phyloP scores from a whole-genome alignment of 2,113 vertebrate genomes.

The Corvus moneduloides region DNA sequence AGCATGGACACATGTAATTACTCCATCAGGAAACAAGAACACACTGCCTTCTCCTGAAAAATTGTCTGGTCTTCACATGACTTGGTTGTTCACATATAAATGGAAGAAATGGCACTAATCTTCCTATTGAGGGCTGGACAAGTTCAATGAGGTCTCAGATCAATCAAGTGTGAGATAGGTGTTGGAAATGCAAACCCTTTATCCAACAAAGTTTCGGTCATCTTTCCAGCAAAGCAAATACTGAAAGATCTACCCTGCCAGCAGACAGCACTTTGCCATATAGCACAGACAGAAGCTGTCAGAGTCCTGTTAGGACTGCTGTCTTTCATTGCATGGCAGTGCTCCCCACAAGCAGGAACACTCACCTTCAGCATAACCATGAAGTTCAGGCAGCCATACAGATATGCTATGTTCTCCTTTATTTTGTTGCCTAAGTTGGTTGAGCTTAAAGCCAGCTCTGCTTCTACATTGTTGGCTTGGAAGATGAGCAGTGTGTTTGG shows the following conservation, averaged over 20 bases:
- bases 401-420: accelerated
- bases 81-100: background rate
- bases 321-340: background rate
- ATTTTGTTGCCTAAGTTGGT: background rate
- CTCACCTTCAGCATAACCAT: accelerated
- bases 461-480: background rate
- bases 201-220: background rate
- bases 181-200: background rate
- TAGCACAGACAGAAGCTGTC: background rate
- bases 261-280: background rate
- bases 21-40: background rate
- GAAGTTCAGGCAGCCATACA: background rate
- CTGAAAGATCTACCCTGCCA: background rate
- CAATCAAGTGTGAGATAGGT: too few relatives aligned
- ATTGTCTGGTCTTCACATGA: background rate
- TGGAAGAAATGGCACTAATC: background rate
- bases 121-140: background rate
- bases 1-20: background rate
- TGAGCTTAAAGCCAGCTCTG: background rate
- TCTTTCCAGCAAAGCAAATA: background rate
- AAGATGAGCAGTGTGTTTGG: background rate
- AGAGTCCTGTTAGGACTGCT: background rate
- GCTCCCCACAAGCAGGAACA: background rate
- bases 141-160: background rate
- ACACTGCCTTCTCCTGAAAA: background rate